Base-by-base conservation (phyloP, 2,113 vertebrate species). In the Procapra przewalskii region DNA sequence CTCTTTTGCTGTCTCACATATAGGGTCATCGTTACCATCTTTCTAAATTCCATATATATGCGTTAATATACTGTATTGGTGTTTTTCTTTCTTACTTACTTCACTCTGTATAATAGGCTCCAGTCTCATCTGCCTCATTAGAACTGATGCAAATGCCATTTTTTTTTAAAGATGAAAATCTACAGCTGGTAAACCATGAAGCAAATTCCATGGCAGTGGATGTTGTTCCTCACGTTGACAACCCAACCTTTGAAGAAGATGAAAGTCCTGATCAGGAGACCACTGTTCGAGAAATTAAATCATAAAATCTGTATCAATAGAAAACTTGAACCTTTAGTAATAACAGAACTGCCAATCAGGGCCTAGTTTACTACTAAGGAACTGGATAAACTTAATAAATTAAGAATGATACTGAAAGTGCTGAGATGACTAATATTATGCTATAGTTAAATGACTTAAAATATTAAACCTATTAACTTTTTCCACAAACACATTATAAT, bases 231-330 rank as follows among this genome's bases (percentile, higher is more conserved):
- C 99, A 96, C 0, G 98, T 99, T 98, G 99, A 99, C 98, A 99
- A 99, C 98, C 98, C 99, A 81, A 99, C 99, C 83, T 99, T 99
- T 97, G 99, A 99, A 98, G 99, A 93, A 88, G 99, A 99, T 1
- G 99, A 99, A 98, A 57, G 94, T 40, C 97, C 97, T 59, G 85
- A 77, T 91, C 60, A 96, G 89, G 99, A 99, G 96, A 60, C 94
- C 10, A 94, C 94, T 79, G 97, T 90, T 90, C 43, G 0, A 94
- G 98, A 98, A 97, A 98, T 98, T 92, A 98, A 96, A 7, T 98
- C 98, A 45, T 99, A 98, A 99, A 96, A 75, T 40, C 1, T 64
- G 54, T 91, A 85, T 97, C 81, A 96, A 90, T 54, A 1, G 23
- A 95, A 97, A 98, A 94, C 93, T 90, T 94, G 96, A 98, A 94